phyloP scores from a whole-genome alignment of 2,113 vertebrate genomes.

The Callopanchax toddi region DNA sequence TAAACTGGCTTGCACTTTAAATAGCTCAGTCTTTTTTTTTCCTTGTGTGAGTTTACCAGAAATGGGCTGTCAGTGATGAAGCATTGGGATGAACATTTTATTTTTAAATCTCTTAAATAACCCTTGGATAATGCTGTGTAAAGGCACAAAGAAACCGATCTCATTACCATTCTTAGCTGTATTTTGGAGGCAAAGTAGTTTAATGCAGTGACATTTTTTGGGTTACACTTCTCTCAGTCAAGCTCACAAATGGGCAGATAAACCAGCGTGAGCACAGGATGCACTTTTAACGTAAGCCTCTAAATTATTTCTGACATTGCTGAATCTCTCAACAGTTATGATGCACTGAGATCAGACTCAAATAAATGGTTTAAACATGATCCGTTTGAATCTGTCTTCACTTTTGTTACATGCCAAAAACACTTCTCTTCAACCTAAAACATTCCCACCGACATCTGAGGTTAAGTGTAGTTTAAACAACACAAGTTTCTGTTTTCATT shows the following conservation, averaged over 20 bases:
- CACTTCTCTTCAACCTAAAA: no score
- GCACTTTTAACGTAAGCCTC: conserved; percentile 17
- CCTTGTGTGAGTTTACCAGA: conserved; percentile 6
- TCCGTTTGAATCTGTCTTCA: not conserved
- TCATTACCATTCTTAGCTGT: not conserved
- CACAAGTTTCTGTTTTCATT: not conserved
- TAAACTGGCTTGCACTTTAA: conserved; percentile 10
- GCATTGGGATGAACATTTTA: not conserved
- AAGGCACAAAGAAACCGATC: not conserved
- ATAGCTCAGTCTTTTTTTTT: not conserved
- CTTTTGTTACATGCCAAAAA: not conserved
- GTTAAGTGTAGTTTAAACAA: no score
- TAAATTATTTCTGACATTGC: no score
- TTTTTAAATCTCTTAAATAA: conserved; percentile 9
- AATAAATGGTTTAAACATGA: not conserved
- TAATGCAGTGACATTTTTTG: conserved; percentile 17
- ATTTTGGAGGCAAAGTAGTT: not conserved
- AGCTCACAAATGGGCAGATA: not conserved
- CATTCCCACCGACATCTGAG: no score
- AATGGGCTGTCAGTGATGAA: not conserved
- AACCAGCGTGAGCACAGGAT: conserved; percentile 9
- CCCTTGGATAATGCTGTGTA: conserved; percentile 10
- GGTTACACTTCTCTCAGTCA: not conserved
- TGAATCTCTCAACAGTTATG: conserved; percentile 1
- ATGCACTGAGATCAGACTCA: no score